Evolutionary conservation across 2,888 invertebrate genomes (phyloP).

Genomic region (Xestia ashworthii): DNA sequence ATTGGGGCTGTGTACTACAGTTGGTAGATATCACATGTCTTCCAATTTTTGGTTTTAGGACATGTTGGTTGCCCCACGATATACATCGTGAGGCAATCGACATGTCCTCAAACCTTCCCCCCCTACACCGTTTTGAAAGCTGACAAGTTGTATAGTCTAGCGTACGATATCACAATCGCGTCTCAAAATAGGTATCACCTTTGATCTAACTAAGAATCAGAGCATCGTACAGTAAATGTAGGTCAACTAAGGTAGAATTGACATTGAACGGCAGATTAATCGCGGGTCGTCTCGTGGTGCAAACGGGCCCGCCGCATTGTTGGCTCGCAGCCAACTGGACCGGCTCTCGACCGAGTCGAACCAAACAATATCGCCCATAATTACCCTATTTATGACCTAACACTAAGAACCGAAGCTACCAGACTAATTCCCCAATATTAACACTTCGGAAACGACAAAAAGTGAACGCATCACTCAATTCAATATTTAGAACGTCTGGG

Average conservation of each 20-base stretch:
- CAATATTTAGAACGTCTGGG: constrained; percentile 59
- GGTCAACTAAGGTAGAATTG: constrained; percentile 79
- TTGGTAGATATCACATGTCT: background rate
- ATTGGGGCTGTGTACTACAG: background rate
- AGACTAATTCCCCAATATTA: constrained; percentile 42
- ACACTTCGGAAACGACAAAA: constrained; percentile 49
- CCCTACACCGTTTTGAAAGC: background rate
- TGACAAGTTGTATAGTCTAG: background rate
- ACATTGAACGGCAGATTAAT: constrained; percentile 81
- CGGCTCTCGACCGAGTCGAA: constrained; percentile 62
- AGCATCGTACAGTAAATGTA: constrained; percentile 66
- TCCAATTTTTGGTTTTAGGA: background rate
- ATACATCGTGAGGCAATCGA: too few relatives aligned
- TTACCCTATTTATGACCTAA: constrained; percentile 61
- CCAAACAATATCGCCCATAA: constrained; percentile 64
- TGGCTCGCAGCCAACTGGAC: constrained; percentile 82
- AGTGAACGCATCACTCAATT: constrained; percentile 47
- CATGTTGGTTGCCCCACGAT: background rate
- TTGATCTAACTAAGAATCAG: constrained; percentile 49
- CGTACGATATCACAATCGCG: constrained; percentile 22
- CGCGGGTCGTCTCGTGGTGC: constrained; percentile 74
- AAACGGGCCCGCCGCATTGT: constrained; percentile 71
- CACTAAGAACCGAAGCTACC: constrained; percentile 66
- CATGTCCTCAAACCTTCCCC: too few relatives aligned
- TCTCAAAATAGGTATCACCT: constrained; percentile 47